Base-by-base conservation (phyloP, 1,140 invertebrate species). In the Drosophila subobscura region DNA sequence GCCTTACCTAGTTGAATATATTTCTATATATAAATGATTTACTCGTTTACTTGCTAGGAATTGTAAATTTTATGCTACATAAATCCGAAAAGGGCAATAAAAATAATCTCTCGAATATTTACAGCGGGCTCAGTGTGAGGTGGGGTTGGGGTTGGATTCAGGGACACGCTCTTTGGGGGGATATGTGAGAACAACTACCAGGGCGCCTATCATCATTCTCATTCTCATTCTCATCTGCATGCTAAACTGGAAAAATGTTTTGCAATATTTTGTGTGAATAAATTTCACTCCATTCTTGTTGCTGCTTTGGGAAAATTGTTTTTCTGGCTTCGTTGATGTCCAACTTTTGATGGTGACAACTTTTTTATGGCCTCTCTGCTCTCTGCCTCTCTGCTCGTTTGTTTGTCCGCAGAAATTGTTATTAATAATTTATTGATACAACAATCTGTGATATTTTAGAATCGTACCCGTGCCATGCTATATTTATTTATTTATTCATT, bases 401-500 rank as follows among this genome's bases (percentile, higher is more conserved):
- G 23, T 63, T 42, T 59, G 56, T 74, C 75, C 76, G 54, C 64
- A 66, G 55, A 59, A 73, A 58, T 67, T 68, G 72, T 80, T 72
- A 77, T 77, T 86, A 86, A 64, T 68, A 74, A 81, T 85, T 77
- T 75, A 76, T 76, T 75, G 77, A 72, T 72, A 72, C 76, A 80
- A 72, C 61, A 77, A 63, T 85, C 70, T 79, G 65, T 56, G 76
- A 72, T 86, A 58, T 77, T 66, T 71, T 71, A 60, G 58, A 81
- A 67, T 81, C 65, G 70, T 67, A 72, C 80, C 27, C 59, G 54
- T 78, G 72, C 73, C 41, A 29, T 55, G 63, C 50, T 56, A 74
- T 60, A 74, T 60, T 77, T 80, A 77, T 86, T 63, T 77, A 88
- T 75, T 81, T 68, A 81, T 83, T 55, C 54, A 49, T 49, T 64